Evolutionary conservation across 2,113 vertebrate genomes (phyloP), one percentile per base, ranked within the genome.

Genomic region (Bufo gargarizans): DNA sequence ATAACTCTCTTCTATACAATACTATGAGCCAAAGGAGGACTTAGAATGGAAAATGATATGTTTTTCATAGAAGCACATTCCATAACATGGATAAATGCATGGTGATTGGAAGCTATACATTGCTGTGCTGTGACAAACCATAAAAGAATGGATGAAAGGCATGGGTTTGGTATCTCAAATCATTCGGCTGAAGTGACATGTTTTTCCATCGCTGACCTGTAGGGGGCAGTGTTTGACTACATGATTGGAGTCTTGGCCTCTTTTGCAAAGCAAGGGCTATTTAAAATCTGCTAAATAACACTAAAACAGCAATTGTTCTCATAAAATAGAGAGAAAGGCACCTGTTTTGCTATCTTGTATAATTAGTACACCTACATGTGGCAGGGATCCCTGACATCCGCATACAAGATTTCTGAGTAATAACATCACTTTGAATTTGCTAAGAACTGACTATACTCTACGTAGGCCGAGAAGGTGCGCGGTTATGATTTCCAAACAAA

Each of bases 201-300:
- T 45, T 74, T 59, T 76, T 11, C 69, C 59, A 49, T 4, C 17
- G 17, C n/a, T 47, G n/a, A 58, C 8, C 87, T 69, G 58, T n/a
- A 88, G 87, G 77, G 71, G 78, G 87, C 87, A 88, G 61, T 84
- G 74, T 78, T 78, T 84, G 81, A 88, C 78, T 71, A 69, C 22
- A 22, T 19, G 49, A 67, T 22, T 55, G 16, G n/a, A 16, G 47
- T 53, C 10, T 50, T 71, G 82, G 65, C 82, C 10, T 16, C 0
- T 22, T 6, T 71, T 55, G 20, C 7, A 55, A 12, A 55, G 55
- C 63, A 84, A 84, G 17, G n/a, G 65, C 58, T 81, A 55, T 87
- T 87, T 72, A 67, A 67, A 80, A 71, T 87, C 86, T 81, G 63
- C 77, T 87, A 81, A 45, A 87, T 80, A 55, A 67, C 19, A 71